A percentile compares a stretch with the other conserved stretches of the same genome.
Conservation (phyloP, 1,140 invertebrate species). For the Aphaenogaster rudis region DNA sequence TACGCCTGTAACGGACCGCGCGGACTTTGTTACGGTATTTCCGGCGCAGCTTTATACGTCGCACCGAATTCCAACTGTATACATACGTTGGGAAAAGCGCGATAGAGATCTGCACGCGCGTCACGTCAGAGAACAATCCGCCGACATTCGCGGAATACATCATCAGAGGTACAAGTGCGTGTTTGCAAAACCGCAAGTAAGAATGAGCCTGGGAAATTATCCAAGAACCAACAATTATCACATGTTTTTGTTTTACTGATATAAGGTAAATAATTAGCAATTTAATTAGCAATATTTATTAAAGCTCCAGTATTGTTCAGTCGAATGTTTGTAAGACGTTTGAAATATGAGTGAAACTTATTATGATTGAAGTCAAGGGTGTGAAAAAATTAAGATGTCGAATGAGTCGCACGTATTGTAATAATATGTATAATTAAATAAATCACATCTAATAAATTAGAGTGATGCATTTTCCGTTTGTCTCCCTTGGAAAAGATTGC, state of each 20-base stretch:
- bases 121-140: conserved; percentile 3
- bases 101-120: conserved; percentile 31
- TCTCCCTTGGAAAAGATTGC: not conserved
- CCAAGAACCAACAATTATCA: not conserved
- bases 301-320: not conserved
- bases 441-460: not conserved
- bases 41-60: conserved; percentile 30
- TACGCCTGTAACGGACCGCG: conserved; percentile 36
- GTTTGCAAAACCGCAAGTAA: not conserved
- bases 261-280: not conserved
- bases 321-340: not conserved
- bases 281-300: not conserved
- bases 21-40: conserved; percentile 51
- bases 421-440: not conserved
- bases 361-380: not conserved
- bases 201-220: not conserved
- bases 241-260: not conserved
- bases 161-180: not conserved
- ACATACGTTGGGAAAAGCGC: not conserved
- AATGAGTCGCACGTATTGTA: not conserved
- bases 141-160: conserved; percentile 16
- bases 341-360: not conserved
- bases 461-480: not conserved
- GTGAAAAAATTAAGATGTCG: not conserved
- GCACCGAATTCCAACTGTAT: conserved; percentile 19